Base-by-base conservation (phyloP, 2,888 invertebrate species). In the Agonum fuliginosum region DNA sequence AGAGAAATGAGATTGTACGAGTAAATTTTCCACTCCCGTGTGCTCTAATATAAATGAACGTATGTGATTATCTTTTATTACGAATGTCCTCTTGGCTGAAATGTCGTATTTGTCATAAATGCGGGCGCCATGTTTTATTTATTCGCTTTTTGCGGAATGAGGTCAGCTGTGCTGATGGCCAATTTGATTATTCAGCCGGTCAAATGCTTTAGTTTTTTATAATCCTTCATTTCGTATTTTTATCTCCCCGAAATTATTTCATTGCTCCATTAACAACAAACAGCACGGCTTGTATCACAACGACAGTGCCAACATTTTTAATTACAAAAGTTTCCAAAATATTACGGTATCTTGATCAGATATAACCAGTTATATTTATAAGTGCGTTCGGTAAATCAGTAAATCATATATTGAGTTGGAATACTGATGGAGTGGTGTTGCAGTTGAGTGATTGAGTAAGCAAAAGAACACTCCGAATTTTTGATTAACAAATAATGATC, bases 21-120 rank as follows among this genome's bases (percentile, higher is more conserved):
- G 58, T 62, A 62, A 62, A 74, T 74, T 74, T 74, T 65, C 46
- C 65, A 43, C 65, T 41, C 41, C 43, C 62, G 8, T 17, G 51
- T 73, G 43, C 34, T 22, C 62, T 74, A 74, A 74, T 74, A 74
- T 74, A 74, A 74, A 74, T 65, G 74, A 74, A 74, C 74, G 74
- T 62, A 27, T 74, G 74, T 74, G 74, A 74, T 74, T 74, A 74
- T 74, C 62, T 74, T 74, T 74, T 74, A 74, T 74, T 74, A 65
- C 73, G 58, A 41, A 27, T 74, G 74, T 74, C 74, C 65, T 74
- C 27, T 65, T 74, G 62, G 14, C 43, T 22, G 74, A 65, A 74
- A 46, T 24, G 46, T 17, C 46, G 46, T 74, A 65, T 74, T 74
- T 65, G 62, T 74, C 74, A 65, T 62, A 62, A 62, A 62, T 27